Conservation (phyloP, 2,113 vertebrate species). For the Gnathonemus longibarbis region DNA sequence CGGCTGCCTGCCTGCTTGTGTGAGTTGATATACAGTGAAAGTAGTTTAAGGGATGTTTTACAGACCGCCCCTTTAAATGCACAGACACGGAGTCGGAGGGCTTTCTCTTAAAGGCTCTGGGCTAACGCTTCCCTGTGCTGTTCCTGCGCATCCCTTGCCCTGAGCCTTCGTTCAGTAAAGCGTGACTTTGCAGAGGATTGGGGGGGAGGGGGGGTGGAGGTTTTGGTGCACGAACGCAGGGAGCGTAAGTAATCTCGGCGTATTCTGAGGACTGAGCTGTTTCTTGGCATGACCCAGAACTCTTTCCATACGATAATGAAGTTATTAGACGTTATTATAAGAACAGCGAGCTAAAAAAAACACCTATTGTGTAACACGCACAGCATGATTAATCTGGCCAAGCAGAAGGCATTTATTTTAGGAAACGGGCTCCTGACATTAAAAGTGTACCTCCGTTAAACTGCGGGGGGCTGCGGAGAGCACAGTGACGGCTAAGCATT, state of each 20-base stretch:
- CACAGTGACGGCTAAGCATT: slow-evolving; percentile 23
- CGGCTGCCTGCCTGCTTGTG: neutral
- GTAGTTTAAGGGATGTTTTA: neutral
- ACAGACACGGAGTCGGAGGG: neutral
- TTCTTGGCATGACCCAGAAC: slow-evolving; percentile 14
- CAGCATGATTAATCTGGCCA: slow-evolving; percentile 40
- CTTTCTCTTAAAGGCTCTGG: neutral
- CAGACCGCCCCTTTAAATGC: neutral
- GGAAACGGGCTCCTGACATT: slow-evolving; percentile 40
- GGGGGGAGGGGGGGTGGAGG: neutral
- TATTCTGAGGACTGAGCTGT: neutral
- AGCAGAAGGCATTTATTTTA: slow-evolving; percentile 42
- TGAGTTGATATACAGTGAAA: neutral
- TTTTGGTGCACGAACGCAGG: neutral
- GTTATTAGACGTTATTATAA: slow-evolving; percentile 29
- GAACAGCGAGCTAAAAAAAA: slow-evolving; percentile 39
- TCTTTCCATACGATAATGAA: slow-evolving; percentile 31
- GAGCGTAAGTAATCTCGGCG: neutral
- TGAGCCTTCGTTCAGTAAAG: neutral
- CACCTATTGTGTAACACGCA: slow-evolving; percentile 34
- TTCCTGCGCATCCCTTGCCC: neutral
- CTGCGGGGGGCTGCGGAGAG: slow-evolving; percentile 33
- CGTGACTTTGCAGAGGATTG: neutral
- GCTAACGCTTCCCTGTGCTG: neutral
- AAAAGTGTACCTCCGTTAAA: slow-evolving; percentile 32